A percentile compares a stretch with the other conserved stretches of the same genome.
These are phyloP conservation scores for Galeopterus variegatus DNA, from an alignment of 2,113 vertebrate genomes.

Conservation along the genomic window DNA sequence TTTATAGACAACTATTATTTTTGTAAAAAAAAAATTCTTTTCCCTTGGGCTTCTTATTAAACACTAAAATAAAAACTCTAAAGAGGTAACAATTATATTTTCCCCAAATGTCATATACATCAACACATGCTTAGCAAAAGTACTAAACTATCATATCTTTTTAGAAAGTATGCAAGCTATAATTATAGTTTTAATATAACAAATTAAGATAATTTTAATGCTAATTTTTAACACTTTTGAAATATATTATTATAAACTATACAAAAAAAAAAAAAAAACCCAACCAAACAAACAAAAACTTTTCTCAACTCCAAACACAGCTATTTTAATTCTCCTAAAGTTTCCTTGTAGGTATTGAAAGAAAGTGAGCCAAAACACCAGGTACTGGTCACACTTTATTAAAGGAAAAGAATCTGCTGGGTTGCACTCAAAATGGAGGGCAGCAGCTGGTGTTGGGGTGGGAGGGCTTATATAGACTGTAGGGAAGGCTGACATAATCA, in stretches of 20 bases:
- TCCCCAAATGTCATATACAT: not conserved
- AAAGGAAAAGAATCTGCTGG: no score
- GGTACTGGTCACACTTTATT: no score
- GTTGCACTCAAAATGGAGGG: no score
- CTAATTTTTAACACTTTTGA: conserved; percentile 32
- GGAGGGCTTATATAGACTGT: no score
- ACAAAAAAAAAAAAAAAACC: not conserved
- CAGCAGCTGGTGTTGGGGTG: no score
- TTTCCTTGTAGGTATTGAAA: not conserved
- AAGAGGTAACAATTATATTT: conserved; percentile 17
- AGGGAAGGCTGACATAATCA: no score
- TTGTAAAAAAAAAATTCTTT: not conserved
- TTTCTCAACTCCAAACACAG: not conserved
- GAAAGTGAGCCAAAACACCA: no score
- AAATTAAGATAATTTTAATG: conserved; percentile 52
- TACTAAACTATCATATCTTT: not conserved
- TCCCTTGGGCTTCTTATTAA: not conserved
- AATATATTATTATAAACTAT: not conserved
- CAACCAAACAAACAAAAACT: no score
- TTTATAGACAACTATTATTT: not conserved
- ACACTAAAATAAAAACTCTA: not conserved
- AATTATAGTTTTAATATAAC: not conserved
- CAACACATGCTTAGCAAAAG: not conserved
- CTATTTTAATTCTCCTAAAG: not conserved
- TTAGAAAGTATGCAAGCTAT: not conserved